phyloP scores from a whole-genome alignment of 2,113 vertebrate genomes.

The Mystacornis crossleyi region DNA sequence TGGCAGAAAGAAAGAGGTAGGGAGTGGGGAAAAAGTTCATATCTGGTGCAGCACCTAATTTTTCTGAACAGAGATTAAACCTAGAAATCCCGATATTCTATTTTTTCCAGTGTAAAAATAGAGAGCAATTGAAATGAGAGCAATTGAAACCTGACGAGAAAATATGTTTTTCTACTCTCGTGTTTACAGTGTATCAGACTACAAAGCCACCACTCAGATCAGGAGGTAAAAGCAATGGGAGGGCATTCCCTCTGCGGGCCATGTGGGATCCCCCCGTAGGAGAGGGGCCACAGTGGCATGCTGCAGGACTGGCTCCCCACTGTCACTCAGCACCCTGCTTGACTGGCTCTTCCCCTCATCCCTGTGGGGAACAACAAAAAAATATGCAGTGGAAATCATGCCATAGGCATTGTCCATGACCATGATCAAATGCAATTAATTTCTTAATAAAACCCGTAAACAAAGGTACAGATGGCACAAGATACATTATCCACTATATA shows the following conservation, averaged over 20 bases:
- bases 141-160: not conserved
- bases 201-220: not conserved
- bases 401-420: not conserved
- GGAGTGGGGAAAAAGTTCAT: not conserved
- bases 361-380: not conserved
- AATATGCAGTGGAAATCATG: not conserved
- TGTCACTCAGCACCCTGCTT: not conserved
- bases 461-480: not conserved
- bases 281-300: not conserved
- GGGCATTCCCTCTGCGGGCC: fast-evolving
- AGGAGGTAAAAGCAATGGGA: not conserved
- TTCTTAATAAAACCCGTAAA: not conserved
- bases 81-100: not conserved
- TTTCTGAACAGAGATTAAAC: not conserved
- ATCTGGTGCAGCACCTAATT: not conserved
- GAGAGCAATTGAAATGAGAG: not conserved
- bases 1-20: not conserved
- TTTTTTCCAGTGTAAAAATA: not conserved
- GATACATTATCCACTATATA: not conserved
- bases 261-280: fast-evolving
- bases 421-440: not conserved
- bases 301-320: not conserved
- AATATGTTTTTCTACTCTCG: not conserved
- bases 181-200: not conserved
- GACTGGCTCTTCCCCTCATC: fast-evolving